A percentile compares a stretch with the other conserved stretches of the same genome.
Conservation (phyloP, 2,113 vertebrate species). For the cattle (Bos taurus) region DNA sequence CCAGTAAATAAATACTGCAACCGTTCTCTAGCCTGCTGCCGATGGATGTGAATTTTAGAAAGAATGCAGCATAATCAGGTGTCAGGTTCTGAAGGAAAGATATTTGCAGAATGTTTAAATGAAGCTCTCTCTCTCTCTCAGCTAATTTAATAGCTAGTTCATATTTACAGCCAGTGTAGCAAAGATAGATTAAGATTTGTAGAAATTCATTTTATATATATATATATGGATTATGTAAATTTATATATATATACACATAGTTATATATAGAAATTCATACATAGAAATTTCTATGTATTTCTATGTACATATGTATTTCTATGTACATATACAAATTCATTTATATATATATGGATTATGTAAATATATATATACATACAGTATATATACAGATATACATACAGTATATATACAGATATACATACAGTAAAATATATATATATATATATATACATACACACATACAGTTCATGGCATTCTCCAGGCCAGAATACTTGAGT, state of each 20-base stretch:
- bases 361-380: no score
- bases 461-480: background rate
- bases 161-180: constrained; percentile 66
- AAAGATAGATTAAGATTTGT: constrained; percentile 71
- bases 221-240: no score
- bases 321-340: constrained; percentile 53
- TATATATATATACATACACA: no score
- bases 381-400: no score
- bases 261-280: background rate
- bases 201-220: constrained; percentile 63
- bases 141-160: constrained; percentile 68
- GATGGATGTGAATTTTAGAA: background rate
- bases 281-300: no score
- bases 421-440: no score
- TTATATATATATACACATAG: background rate
- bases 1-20: background rate
- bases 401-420: no score
- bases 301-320: no score
- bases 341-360: background rate
- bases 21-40: background rate
- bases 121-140: constrained; percentile 63
- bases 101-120: constrained; percentile 56
- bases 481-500: background rate
- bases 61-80: background rate
- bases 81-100: constrained; percentile 54